Conservation (phyloP, 2,797 vertebrate genomes). For the Zonotrichia albicollis region DNA sequence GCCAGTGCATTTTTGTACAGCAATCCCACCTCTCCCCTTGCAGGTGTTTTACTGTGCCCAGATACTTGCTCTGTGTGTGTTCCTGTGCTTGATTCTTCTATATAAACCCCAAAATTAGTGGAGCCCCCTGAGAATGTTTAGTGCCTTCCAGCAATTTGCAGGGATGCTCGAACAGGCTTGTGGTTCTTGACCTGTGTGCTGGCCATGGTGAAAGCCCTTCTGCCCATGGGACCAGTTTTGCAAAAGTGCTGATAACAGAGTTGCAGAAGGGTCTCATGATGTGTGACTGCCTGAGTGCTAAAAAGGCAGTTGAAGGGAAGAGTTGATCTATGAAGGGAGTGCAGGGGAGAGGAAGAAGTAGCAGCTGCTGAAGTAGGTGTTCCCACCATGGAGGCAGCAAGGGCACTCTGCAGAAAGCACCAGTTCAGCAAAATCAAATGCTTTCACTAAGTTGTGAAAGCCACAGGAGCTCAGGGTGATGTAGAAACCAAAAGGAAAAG, state of each 20-base stretch:
- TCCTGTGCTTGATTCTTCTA: not conserved
- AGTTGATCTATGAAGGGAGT: not conserved
- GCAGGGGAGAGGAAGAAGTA: not conserved
- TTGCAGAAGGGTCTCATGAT: not conserved
- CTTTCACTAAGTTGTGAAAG: not conserved
- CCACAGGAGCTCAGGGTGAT: not conserved
- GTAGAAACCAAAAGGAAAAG: not conserved
- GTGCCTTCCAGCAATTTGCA: not conserved
- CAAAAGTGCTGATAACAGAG: not conserved
- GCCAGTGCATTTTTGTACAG: not conserved
- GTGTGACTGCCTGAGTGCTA: not conserved
- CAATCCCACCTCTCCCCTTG: fast-evolving
- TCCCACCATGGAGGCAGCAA: fast-evolving
- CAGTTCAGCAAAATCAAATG: not conserved
- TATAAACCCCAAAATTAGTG: not conserved
- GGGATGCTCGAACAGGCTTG: fast-evolving
- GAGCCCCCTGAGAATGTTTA: not conserved
- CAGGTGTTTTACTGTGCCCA: not conserved
- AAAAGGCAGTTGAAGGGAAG: not conserved
- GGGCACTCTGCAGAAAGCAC: not conserved
- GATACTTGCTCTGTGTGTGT: not conserved
- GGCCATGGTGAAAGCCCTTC: not conserved
- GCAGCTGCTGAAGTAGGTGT: not conserved
- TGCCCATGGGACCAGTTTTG: fast-evolving
- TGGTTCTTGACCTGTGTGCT: not conserved